Evolutionary conservation across 1,140 invertebrate genomes (phyloP), one percentile per base, ranked within the genome.

Genomic region (Philotrypesis tridentata): DNA sequence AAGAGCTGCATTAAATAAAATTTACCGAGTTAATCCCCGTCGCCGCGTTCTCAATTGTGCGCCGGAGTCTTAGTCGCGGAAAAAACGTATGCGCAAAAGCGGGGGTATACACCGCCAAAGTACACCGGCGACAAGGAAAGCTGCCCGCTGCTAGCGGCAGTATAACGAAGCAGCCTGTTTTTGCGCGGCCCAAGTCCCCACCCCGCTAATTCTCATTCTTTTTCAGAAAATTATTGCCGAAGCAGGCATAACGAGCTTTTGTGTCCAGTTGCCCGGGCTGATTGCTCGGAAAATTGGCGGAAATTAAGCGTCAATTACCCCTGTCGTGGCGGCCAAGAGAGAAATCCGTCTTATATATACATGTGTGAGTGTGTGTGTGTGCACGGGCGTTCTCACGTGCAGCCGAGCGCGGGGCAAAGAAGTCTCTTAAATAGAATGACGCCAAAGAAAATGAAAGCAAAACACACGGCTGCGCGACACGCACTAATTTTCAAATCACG

Each of bases 1-100:
- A 75, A 70, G 43, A 75, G 79, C 60, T 75, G 72, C 63, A 81
- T 81, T 81, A 75, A 81, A 81, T 75, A 81, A 81, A 81, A 81
- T 75, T 81, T 76, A 81, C 40, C 72, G 61, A 68, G 79, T 37
- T 75, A 79, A 79, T 80, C 60, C 27, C 37, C 79, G 37, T 9
- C 37, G 25, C 33, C 61, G 2, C 48, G 1, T 48, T 21, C 48
- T 55, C 48, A 55, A 55, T 55, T 21, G 40, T 14, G 48, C 14
- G 48, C 7, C 21, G 48, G n/a, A 17, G 48, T 17, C n/a, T 55
- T 55, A 55, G 48, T 21, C 48, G 21, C 48, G 48, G 21, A 55
- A 55, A 55, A 55, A 55, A 43, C 2, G 12, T 21, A 55, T 55
- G 6, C 21, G 21, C 17, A 21, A 14, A 5, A 48, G 17, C 17